Evolutionary conservation across 2,113 vertebrate genomes (phyloP).

Genomic region (Mesembrinibis cayennensis): DNA sequence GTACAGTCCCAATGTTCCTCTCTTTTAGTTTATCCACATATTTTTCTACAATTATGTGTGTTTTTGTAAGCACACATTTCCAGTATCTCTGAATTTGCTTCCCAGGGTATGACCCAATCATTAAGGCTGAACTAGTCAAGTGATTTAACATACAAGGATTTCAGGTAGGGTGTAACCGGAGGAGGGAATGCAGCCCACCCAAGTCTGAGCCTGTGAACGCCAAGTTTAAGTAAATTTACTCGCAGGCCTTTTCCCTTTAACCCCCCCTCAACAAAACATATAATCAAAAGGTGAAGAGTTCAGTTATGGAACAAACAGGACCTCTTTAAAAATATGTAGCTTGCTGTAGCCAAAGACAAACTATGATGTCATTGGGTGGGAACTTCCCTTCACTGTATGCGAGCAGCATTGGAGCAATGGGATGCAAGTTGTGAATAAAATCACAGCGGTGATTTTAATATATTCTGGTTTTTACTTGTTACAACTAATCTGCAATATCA

Average conservation of each 20-base stretch:
- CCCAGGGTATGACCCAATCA: slow-evolving; percentile 13
- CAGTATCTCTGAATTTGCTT: slow-evolving; percentile 26
- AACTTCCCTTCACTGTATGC: slow-evolving; percentile 49
- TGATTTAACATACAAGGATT: slow-evolving; percentile 45
- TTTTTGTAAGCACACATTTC: neutral
- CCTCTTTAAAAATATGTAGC: slow-evolving; percentile 48
- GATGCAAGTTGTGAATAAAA: neutral
- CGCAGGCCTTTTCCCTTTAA: neutral
- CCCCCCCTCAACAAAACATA: neutral
- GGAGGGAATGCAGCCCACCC: slow-evolving; percentile 53
- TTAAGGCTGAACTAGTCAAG: slow-evolving; percentile 35
- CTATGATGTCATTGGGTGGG: slow-evolving; percentile 68
- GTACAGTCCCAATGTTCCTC: neutral
- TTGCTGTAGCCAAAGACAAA: slow-evolving; percentile 52
- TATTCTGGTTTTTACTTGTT: neutral
- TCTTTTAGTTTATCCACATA: neutral
- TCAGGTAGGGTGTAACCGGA: slow-evolving; percentile 59
- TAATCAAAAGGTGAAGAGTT: slow-evolving; percentile 66
- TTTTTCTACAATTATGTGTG: neutral
- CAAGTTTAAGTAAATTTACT: slow-evolving; percentile 32
- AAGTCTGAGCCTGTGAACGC: neutral
- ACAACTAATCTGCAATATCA: neutral
- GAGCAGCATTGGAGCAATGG: neutral
- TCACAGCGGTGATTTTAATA: neutral
- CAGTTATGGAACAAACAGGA: slow-evolving; percentile 58